Percentiles rank a stretch among this genome's conserved stretches.
These are phyloP conservation scores for Macaca nemestrina DNA, from an alignment of 2,113 vertebrate genomes.

Conservation along the genomic window DNA sequence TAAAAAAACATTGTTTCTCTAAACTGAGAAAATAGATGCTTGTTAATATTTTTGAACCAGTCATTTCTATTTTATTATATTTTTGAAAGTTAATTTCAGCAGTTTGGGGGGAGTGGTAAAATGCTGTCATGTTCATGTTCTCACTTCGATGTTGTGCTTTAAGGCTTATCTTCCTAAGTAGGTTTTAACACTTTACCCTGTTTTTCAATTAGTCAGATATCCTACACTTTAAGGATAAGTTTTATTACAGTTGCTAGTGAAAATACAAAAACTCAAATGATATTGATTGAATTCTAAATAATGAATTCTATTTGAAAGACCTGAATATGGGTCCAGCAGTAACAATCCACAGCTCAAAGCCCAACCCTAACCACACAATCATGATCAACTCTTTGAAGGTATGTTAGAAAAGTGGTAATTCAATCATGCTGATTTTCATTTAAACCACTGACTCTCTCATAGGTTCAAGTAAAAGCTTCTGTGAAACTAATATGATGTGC, in stretches of 20 bases:
- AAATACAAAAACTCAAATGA: background rate
- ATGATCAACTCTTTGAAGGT: background rate
- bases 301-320: background rate
- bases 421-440: background rate
- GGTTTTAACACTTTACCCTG: background rate
- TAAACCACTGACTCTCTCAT: background rate
- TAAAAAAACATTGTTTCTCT: constrained; percentile 58
- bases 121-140: background rate
- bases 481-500: background rate
- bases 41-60: constrained; percentile 34
- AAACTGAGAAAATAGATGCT: constrained; percentile 32
- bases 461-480: background rate
- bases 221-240: background rate
- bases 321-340: background rate
- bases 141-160: background rate
- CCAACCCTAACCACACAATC: background rate
- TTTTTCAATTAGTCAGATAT: background rate
- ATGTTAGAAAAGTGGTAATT: background rate
- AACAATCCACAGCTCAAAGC: background rate
- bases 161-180: background rate
- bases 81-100: constrained; percentile 36
- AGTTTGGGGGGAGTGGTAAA: background rate
- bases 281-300: background rate
- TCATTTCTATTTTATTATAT: background rate
- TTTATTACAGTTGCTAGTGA: background rate